Evolutionary conservation across 2,888 invertebrate species (phyloP), one percentile per base, ranked within the genome.

Genomic region (Netelia melanura): DNA sequence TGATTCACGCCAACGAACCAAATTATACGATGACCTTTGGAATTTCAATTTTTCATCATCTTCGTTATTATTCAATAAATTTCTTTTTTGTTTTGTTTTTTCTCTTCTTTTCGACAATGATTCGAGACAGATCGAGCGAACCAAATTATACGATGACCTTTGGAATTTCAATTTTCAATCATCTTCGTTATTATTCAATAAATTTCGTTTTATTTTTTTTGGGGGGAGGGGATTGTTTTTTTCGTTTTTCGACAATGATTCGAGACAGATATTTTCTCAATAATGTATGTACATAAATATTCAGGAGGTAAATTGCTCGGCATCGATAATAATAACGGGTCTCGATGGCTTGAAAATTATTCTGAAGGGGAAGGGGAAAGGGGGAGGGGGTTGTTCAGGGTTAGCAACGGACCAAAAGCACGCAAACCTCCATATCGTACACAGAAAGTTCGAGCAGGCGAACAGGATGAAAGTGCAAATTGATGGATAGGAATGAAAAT

Each of bases 391-490:
- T 17, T 75, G 17, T 25, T 74, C 62, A 5, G 11, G 2, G 9
- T n/a, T 25, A 25, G 5, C n/a, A 72, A 58, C 6, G 9, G 1
- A 2, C 65, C 44, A 23, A 67, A 23, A 56, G 38, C 38, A 3
- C 25, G 17, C 14, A n/a, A 44, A 72, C 14, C 21, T 25, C 1
- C 21, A 44, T 72, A 52, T 68, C 52, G 14, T 52, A 52, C 30
- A 23, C 23, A 58, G 23, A 72, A 58, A 21, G 17, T 3, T 43
- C 17, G 43, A 80, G 21, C 44, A 38, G 3, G 8, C n/a, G 21
- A 61, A 38, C 70, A 23, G 44, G 58, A 78, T 67, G 70, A 17
- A 75, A 68, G 52, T 68, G 67, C 61, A 62, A 83, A 72, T 74
- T 65, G n/a, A 56, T 38, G 52, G 64, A 77, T 62, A 61, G 67